Evolutionary conservation across 2,113 vertebrate genomes (phyloP).

Genomic region (Anhinga anhinga): DNA sequence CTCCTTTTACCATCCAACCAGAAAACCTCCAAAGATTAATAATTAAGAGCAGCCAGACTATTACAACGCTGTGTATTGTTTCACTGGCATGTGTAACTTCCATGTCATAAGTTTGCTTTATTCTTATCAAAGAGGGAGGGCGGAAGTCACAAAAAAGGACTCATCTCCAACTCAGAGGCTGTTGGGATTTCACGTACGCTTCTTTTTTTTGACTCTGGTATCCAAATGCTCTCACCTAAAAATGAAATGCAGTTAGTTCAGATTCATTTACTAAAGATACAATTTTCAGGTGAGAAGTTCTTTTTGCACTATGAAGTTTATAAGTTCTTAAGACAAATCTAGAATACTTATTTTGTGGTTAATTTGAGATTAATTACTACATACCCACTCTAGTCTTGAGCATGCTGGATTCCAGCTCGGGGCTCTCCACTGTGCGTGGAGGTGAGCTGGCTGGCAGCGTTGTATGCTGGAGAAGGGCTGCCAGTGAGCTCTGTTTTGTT

Average conservation of each 20-base stretch:
- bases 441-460: not conserved
- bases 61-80: not conserved
- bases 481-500: constrained; percentile 26
- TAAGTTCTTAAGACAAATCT: not conserved
- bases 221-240: not conserved
- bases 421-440: not conserved
- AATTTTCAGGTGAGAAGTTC: not conserved
- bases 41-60: not conserved
- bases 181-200: not conserved
- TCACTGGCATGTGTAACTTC: not conserved
- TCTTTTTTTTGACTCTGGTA: not conserved
- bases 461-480: not conserved
- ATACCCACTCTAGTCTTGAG: not conserved
- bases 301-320: not conserved
- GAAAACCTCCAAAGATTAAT: not conserved
- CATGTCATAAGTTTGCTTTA: not conserved
- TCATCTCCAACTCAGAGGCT: not conserved
- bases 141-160: not conserved
- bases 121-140: not conserved
- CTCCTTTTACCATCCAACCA: not conserved
- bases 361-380: not conserved
- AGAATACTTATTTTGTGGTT: not conserved
- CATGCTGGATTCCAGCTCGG: not conserved
- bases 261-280: not conserved
- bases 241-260: not conserved